Conservation (phyloP, 2,888 invertebrate genomes). For the Stomorhina lunata region DNA sequence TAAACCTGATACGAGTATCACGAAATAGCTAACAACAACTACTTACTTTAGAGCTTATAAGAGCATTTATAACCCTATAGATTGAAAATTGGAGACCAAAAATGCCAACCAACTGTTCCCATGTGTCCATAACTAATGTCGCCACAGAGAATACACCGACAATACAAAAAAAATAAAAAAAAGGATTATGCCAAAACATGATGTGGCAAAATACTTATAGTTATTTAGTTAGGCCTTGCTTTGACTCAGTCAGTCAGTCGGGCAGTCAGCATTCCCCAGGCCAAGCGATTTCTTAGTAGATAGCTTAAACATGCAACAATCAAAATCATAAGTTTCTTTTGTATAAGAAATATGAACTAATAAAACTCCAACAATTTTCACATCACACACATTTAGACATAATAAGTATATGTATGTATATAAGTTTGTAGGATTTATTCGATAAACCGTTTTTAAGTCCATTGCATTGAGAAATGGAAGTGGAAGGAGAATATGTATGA, state of each 20-base stretch:
- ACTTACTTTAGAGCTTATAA: too few relatives aligned
- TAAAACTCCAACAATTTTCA: conserved; percentile 60
- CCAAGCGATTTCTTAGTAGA: conserved; percentile 14
- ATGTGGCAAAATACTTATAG: conserved; percentile 40
- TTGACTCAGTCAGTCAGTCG: not conserved
- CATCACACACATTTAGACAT: conserved; percentile 8
- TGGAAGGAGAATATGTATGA: conserved; percentile 19
- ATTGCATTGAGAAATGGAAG: not conserved
- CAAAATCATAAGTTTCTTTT: conserved; percentile 17
- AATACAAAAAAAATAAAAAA: conserved; percentile 24
- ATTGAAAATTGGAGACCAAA: conserved; percentile 5
- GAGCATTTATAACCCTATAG: conserved; percentile 45
- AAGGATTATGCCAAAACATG: conserved; percentile 59
- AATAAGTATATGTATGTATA: not conserved
- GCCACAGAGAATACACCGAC: conserved; percentile 55
- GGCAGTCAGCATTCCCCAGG: too few relatives aligned
- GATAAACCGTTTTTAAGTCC: conserved; percentile 35
- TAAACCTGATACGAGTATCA: conserved; percentile 34
- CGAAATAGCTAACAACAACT: not conserved
- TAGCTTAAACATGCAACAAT: conserved; percentile 48
- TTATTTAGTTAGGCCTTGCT: not conserved
- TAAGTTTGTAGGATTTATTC: conserved; percentile 2
- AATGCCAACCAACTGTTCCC: conserved; percentile 59
- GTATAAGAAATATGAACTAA: conserved; percentile 43
- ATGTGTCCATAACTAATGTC: conserved; percentile 61